Evolutionary conservation across 30 jellyfish, hydroid and myxozoan genomes (phyloP).

Genomic region (Aurelia aurita): DNA sequence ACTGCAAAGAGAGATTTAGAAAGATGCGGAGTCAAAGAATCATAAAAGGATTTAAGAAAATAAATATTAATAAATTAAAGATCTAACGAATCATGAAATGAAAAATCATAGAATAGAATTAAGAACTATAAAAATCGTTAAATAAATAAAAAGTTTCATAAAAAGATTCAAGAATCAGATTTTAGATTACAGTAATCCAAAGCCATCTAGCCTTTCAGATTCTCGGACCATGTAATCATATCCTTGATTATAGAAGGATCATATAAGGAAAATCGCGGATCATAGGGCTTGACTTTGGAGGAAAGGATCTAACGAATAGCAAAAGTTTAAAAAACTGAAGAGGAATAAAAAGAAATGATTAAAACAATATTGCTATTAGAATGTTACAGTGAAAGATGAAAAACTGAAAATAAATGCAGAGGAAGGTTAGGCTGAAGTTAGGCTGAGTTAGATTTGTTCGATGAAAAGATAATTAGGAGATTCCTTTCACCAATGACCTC

Average conservation of each 20-base stretch:
- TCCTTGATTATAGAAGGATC: conserved; percentile 54
- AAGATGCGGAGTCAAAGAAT: too few species aligned
- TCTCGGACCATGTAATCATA: conserved; percentile 77
- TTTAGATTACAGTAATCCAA: too few species aligned
- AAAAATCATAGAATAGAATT: neutral
- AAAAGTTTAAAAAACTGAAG: neutral
- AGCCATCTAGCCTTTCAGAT: conserved; percentile 31
- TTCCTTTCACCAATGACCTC: conserved; percentile 12
- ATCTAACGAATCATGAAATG: neutral
- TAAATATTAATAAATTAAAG: neutral
- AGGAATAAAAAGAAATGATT: neutral
- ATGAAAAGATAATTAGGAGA: too few species aligned
- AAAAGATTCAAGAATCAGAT: too few species aligned
- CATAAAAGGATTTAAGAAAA: too few species aligned
- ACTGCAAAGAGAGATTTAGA: neutral
- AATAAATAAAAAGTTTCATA: neutral
- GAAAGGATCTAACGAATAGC: neutral
- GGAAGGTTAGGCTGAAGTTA: too few species aligned
- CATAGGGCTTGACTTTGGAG: conserved; percentile 14
- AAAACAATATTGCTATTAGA: neutral
- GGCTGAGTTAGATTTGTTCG: too few species aligned
- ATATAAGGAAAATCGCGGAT: conserved; percentile 74
- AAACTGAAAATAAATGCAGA: neutral
- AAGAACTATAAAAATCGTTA: neutral
- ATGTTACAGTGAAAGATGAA: neutral